These are phyloP conservation scores for Cantharis rufa DNA, from an alignment of 2,888 invertebrate genomes.

Conservation along the genomic window DNA sequence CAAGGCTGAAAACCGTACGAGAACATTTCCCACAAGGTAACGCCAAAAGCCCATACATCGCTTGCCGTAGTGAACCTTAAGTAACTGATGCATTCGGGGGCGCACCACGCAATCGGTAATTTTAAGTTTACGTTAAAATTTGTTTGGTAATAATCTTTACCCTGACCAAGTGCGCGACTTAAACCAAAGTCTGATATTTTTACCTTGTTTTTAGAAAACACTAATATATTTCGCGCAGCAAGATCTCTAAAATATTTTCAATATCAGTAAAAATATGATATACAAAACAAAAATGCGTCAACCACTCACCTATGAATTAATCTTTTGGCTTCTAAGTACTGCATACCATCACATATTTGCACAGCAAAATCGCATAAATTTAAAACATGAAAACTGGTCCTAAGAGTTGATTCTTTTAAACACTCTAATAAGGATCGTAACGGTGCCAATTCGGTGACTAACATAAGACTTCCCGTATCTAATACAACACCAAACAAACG, in stretches of 20 bases:
- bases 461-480: slow-evolving; percentile 72
- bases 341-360: slow-evolving; percentile 98
- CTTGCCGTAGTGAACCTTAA: slow-evolving; percentile 94
- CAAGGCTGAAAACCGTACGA: slow-evolving; percentile 98
- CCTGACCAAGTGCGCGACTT: slow-evolving; percentile 92
- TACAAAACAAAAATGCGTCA: background rate
- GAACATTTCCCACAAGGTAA: slow-evolving; percentile 99
- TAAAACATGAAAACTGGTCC: slow-evolving; percentile 89
- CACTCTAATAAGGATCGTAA: slow-evolving; percentile 93
- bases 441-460: slow-evolving; percentile 91
- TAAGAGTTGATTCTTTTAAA: slow-evolving; percentile 87
- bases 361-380: slow-evolving; percentile 93
- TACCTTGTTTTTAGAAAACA: slow-evolving; percentile 93
- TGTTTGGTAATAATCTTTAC: slow-evolving; percentile 98
- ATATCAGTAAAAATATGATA: background rate
- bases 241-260: slow-evolving; percentile 74
- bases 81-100: slow-evolving; percentile 96
- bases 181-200: slow-evolving; percentile 99
- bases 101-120: slow-evolving; percentile 98
- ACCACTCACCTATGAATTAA: slow-evolving; percentile 81
- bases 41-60: slow-evolving; percentile 97
- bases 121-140: slow-evolving; percentile 97
- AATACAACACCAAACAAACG: slow-evolving; percentile 96
- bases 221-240: slow-evolving; percentile 96
- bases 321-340: slow-evolving; percentile 93